Evolutionary conservation across 2,113 vertebrate species (phyloP).

Genomic region (Sebastes schlegelii): DNA sequence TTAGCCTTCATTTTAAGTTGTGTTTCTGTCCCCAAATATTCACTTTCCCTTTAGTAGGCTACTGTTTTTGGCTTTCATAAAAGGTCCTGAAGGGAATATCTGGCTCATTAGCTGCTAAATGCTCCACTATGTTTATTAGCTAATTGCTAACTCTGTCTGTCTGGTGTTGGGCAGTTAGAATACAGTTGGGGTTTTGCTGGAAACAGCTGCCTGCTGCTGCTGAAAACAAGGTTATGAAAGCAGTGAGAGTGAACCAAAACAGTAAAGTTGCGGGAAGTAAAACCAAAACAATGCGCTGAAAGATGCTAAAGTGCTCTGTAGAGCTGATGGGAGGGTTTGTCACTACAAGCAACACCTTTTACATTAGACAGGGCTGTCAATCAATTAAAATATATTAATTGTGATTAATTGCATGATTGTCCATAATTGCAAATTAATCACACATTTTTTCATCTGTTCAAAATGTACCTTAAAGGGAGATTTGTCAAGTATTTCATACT

Average conservation of each 20-base stretch:
- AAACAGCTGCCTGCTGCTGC: conserved; percentile 9
- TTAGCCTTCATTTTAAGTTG: background rate
- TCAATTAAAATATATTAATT: no score
- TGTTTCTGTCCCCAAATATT: background rate
- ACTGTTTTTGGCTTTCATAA: background rate
- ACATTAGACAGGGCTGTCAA: background rate
- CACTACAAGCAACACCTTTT: background rate
- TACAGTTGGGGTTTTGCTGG: conserved; percentile 4
- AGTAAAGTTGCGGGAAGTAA: background rate
- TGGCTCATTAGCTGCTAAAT: background rate
- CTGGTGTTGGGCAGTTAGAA: background rate
- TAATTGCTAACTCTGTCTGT: background rate
- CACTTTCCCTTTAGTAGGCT: background rate
- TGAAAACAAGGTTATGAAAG: background rate
- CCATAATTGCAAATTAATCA: no score
- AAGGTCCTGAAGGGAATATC: background rate
- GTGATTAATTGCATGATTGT: no score
- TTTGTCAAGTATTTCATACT: no score
- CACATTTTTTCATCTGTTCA: no score
- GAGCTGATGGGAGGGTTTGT: background rate
- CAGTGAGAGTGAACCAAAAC: background rate
- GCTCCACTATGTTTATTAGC: background rate
- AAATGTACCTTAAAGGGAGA: no score
- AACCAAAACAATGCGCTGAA: conserved; percentile 25
- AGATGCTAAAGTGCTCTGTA: conserved; percentile 4